phyloP scores from a whole-genome alignment of 1,140 invertebrate genomes.

The Drosophila lowei region DNA sequence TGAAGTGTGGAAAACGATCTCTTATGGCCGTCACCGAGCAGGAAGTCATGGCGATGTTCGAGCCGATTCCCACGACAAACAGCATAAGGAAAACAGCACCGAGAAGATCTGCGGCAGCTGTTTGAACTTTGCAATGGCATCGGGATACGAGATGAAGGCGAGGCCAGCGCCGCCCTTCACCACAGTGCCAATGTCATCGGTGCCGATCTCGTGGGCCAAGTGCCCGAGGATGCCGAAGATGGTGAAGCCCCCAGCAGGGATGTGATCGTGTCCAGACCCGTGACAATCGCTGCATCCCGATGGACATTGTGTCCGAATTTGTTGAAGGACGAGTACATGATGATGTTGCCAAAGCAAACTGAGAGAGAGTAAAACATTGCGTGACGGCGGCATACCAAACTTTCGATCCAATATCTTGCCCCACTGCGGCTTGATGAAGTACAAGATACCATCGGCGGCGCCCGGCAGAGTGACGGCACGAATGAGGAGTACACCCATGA shows the following conservation, averaged over 20 bases:
- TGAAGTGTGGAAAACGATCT: slow-evolving; percentile 88
- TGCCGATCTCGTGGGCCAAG: slow-evolving; percentile 87
- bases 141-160: slow-evolving; percentile 94
- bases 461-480: slow-evolving; percentile 90
- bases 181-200: slow-evolving; percentile 85
- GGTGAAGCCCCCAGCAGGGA: slow-evolving; percentile 92
- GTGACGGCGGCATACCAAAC: slow-evolving; percentile 92
- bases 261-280: slow-evolving; percentile 90
- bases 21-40: slow-evolving; percentile 88
- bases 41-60: slow-evolving; percentile 87
- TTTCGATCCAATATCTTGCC: slow-evolving; percentile 87
- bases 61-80: slow-evolving; percentile 91
- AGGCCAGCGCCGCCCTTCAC: slow-evolving; percentile 88
- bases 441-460: slow-evolving; percentile 89
- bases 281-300: slow-evolving; percentile 90
- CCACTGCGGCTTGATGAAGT: slow-evolving; percentile 90
- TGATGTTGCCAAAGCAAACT: slow-evolving; percentile 91
- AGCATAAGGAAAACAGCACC: slow-evolving; percentile 95
- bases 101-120: slow-evolving; percentile 92
- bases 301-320: slow-evolving; percentile 92
- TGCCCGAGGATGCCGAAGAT: slow-evolving; percentile 94
- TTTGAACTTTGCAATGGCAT: slow-evolving; percentile 93
- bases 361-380: slow-evolving; percentile 93
- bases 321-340: slow-evolving; percentile 93
- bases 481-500: slow-evolving; percentile 90